A percentile compares a stretch with the other conserved stretches of the same genome.
These are phyloP conservation scores for Drosophila bifasciata DNA, from an alignment of 1,140 invertebrate species.

Conservation along the genomic window DNA sequence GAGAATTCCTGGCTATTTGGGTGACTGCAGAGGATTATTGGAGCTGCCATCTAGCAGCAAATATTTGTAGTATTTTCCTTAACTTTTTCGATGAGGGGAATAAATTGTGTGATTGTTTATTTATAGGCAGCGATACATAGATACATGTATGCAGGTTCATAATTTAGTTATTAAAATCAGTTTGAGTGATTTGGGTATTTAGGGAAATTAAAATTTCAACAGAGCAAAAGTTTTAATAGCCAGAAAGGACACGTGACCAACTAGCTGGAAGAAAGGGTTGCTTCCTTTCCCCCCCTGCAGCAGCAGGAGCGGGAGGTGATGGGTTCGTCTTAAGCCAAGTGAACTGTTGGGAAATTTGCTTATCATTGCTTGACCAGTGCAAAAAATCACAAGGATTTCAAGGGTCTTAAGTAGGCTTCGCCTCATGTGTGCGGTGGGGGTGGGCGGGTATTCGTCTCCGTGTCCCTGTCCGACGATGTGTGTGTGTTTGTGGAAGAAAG, in stretches of 20 bases:
- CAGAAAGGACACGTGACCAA: slow-evolving; percentile 60
- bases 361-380: slow-evolving; percentile 74
- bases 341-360: slow-evolving; percentile 73
- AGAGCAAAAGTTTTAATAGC: slow-evolving; percentile 73
- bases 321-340: slow-evolving; percentile 66
- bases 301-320: slow-evolving; percentile 2
- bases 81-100: slow-evolving; percentile 65
- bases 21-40: slow-evolving; percentile 73
- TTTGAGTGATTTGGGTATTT: slow-evolving; percentile 80
- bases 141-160: no score
- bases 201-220: slow-evolving; percentile 76
- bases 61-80: slow-evolving; percentile 69
- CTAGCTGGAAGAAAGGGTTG: slow-evolving; percentile 1
- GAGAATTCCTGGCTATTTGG: slow-evolving; percentile 41
- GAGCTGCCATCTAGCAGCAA: slow-evolving; percentile 67
- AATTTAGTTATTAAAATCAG: slow-evolving; percentile 83
- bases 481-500: slow-evolving; percentile 46
- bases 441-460: slow-evolving; percentile 6
- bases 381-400: slow-evolving; percentile 75
- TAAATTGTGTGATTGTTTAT: slow-evolving; percentile 83
- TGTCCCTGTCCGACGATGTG: no score
- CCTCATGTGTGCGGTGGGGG: slow-evolving; percentile 3
- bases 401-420: slow-evolving; percentile 66
- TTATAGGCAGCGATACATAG: slow-evolving; percentile 70
- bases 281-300: neutral